phyloP scores from a whole-genome alignment of 2,888 invertebrate genomes.

The Luperina nickerlii region DNA sequence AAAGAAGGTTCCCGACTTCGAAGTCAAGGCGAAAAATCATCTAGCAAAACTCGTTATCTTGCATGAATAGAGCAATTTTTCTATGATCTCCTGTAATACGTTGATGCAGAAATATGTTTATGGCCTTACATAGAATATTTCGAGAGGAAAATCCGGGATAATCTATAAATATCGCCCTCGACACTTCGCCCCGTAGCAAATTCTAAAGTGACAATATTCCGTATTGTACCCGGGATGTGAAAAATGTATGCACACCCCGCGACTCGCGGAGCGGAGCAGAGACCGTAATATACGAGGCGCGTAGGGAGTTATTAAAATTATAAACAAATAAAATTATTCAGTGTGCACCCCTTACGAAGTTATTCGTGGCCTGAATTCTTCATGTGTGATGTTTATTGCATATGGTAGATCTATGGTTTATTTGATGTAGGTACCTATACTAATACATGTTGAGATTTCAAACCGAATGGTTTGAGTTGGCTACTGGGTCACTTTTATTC shows the following conservation, averaged over 20 bases:
- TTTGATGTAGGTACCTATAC: conserved; percentile 15
- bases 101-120: conserved; percentile 78
- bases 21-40: neutral
- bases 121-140: conserved; percentile 81
- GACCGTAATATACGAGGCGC: conserved; percentile 75
- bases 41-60: conserved; percentile 14
- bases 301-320: conserved; percentile 89
- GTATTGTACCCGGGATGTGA: conserved; percentile 83
- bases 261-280: conserved; percentile 28
- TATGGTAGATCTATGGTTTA: conserved; percentile 46
- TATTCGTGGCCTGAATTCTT: conserved; percentile 80
- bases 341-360: conserved; percentile 77
- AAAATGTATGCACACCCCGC: conserved; percentile 87
- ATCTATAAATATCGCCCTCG: conserved; percentile 87
- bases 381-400: conserved; percentile 71
- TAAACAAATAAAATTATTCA: conserved; percentile 90
- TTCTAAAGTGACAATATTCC: conserved; percentile 88
- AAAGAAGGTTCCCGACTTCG: neutral
- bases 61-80: conserved; percentile 50
- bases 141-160: conserved; percentile 86
- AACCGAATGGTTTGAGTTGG: neutral
- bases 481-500: neutral
- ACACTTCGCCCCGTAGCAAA: conserved; percentile 79
- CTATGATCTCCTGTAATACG: conserved; percentile 55
- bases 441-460: neutral